These are phyloP conservation scores for Gibbula magus DNA, from an alignment of 2,888 invertebrate species.

Conservation along the genomic window DNA sequence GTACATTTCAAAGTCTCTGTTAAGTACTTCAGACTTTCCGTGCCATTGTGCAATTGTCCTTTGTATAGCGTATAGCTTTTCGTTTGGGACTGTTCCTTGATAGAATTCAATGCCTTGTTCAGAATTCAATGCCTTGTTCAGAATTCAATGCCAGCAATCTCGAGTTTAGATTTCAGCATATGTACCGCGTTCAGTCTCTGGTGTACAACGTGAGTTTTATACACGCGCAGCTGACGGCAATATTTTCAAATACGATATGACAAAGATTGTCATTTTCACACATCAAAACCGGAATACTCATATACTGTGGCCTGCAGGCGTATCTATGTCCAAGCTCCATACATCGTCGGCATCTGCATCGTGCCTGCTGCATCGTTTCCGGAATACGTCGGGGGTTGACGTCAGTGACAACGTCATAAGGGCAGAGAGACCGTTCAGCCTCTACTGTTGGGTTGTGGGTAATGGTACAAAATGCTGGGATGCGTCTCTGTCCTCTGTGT, in stretches of 20 bases:
- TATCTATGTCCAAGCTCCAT: constrained; percentile 25
- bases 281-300: neutral
- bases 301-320: constrained; percentile 30
- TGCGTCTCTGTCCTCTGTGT: neutral
- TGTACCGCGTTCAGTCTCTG: too few species aligned
- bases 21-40: too few species aligned
- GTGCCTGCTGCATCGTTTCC: constrained; percentile 32
- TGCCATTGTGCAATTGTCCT: too few species aligned
- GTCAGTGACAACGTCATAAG: constrained; percentile 36
- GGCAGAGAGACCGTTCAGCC: constrained; percentile 31
- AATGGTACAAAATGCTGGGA: neutral
- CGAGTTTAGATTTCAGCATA: too few species aligned
- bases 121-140: too few species aligned
- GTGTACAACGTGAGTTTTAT: neutral
- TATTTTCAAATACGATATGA: neutral
- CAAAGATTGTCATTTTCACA: neutral
- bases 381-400: constrained; percentile 36
- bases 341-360: constrained; percentile 37
- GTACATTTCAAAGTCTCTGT: too few species aligned
- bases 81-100: too few species aligned
- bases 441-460: neutral
- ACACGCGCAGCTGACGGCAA: neutral
- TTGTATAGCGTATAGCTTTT: too few species aligned
- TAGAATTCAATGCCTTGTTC: too few species aligned
- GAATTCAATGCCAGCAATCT: too few species aligned